Base-by-base conservation (phyloP, 2,113 vertebrate genomes). In the Chamaetylas fuelleborni region DNA sequence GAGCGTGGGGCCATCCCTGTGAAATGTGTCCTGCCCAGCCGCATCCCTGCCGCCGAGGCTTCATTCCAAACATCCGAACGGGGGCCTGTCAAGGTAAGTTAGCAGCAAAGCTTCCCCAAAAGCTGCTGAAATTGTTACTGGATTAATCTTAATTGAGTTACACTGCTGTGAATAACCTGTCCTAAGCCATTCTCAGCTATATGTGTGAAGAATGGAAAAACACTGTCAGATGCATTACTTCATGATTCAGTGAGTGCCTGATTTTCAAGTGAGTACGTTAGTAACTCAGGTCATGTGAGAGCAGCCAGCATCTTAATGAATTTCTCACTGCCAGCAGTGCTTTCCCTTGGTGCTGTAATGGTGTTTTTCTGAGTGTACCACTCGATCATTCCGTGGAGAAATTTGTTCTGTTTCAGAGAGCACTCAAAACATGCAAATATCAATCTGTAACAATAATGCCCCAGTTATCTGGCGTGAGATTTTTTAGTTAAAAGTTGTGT, bases 21-120 rank as follows among this genome's bases (percentile, higher is more conserved):
- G 99, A 99, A 89, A 99, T 99, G 98, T 99, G 99, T 81, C 99
- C 99, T 2, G 99, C 99, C 69, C 99, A 99, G 95, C 99, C 99
- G 3, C 98, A 99, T 91, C 99, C 99, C 76, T 99, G 99, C 94
- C 98, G 99, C 45, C 97, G 99, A 11, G 99, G 99, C 80, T 99
- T 99, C 98, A 99, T 99, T 89, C 99, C 99, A 34, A 99, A 99
- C 96, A 98, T 99, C 85, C 98, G 99, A 78, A 99, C 99, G 0
- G 99, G 99, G 89, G 99, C 99, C 43, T 99, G 99, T 98, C 99
- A 99, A 99, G 99, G 99, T 99, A 98, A 96, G 92, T 56, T 79
- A 76, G 19, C 14, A 33, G 81, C 64, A 93, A 62, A 80, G 42
- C 65, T 73, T 90, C 88, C 93, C 93, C 81, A 79, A 93, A 82